Evolutionary conservation across 1,140 invertebrate genomes (phyloP).

Genomic region (Lithobius niger): DNA sequence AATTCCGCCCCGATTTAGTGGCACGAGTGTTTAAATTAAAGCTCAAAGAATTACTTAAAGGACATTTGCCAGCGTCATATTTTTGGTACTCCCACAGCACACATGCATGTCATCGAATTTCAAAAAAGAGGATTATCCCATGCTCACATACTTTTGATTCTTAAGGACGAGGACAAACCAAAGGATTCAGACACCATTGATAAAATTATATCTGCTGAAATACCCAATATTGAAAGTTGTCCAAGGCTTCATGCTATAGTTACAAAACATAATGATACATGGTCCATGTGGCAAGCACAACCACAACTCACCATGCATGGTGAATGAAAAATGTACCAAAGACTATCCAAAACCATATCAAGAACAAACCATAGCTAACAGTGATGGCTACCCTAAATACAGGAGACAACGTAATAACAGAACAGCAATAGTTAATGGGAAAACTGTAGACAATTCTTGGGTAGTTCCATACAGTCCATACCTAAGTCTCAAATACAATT

Average conservation of each 20-base stretch:
- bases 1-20: slow-evolving; percentile 29
- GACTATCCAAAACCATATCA: slow-evolving; percentile 3
- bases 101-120: slow-evolving; percentile 36
- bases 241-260: slow-evolving; percentile 3
- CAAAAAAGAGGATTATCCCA: slow-evolving; percentile 40
- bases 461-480: neutral
- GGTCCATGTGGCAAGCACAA: slow-evolving; percentile 17
- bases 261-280: slow-evolving; percentile 15
- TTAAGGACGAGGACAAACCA: slow-evolving; percentile 6
- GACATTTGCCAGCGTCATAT: slow-evolving; percentile 22
- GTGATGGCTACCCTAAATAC: neutral
- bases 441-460: neutral
- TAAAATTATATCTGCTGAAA: slow-evolving; percentile 27
- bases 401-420: neutral
- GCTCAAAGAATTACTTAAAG: slow-evolving; percentile 23
- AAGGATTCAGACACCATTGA: slow-evolving; percentile 28
- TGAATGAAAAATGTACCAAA: slow-evolving; percentile 15
- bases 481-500: neutral
- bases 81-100: slow-evolving; percentile 26
- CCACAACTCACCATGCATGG: slow-evolving; percentile 16
- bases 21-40: slow-evolving; percentile 32
- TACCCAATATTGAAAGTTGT: neutral
- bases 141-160: slow-evolving; percentile 36
- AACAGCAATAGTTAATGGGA: neutral
- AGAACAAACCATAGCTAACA: neutral